Conservation (phyloP, 2,113 vertebrate genomes). For the Trogon melanurus region DNA sequence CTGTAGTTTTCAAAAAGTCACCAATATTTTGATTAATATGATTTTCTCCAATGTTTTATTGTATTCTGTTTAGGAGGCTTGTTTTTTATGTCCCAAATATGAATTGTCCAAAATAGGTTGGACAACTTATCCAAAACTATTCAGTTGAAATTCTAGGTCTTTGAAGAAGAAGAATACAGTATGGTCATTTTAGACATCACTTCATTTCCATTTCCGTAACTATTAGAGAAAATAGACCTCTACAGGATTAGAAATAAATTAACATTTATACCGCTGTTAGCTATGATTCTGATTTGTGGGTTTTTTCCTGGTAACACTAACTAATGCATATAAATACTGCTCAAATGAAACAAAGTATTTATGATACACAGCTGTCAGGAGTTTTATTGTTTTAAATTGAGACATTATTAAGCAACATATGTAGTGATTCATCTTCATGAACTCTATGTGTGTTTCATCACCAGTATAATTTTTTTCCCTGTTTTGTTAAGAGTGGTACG, state of each 20-base stretch:
- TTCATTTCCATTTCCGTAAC: neutral
- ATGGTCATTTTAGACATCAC: neutral
- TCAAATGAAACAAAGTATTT: neutral
- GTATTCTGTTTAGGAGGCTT: neutral
- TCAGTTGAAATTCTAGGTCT: neutral
- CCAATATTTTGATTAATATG: neutral
- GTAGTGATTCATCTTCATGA: neutral
- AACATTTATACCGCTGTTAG: neutral
- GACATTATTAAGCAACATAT: neutral
- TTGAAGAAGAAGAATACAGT: neutral
- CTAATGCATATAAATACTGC: neutral
- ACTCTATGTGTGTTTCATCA: neutral
- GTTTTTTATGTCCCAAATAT: neutral
- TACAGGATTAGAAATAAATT: slow-evolving; percentile 28
- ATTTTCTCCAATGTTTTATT: neutral
- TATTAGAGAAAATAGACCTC: neutral
- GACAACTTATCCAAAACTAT: neutral
- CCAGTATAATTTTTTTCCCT: slow-evolving; percentile 15
- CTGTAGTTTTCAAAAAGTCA: neutral
- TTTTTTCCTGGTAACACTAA: neutral
- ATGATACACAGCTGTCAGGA: neutral
- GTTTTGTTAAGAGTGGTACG: slow-evolving; percentile 28
- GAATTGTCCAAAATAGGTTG: neutral
- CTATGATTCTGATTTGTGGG: neutral
- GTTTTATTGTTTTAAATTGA: slow-evolving; percentile 8